Percentiles rank a stretch among this genome's conserved stretches.
Evolutionary conservation across 2,797 vertebrate species (phyloP).

Genomic region (Melanogrammus aeglefinus): DNA sequence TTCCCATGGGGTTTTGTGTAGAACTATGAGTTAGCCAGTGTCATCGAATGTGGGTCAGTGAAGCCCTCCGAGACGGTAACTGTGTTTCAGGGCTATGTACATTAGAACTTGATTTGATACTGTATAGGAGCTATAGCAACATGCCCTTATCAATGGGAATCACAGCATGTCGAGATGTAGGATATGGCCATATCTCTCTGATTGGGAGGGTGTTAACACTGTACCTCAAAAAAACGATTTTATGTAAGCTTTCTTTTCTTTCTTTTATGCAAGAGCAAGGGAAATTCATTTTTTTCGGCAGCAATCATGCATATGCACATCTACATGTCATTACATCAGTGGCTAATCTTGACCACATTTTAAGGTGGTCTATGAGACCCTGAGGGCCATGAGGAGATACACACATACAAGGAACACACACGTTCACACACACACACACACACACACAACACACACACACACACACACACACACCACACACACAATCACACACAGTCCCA

Average conservation of each 20-base stretch:
- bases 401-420: background rate
- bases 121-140: no score
- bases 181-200: no score
- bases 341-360: slow-evolving; percentile 52
- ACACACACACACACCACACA: slow-evolving; percentile 6
- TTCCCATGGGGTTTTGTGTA: no score
- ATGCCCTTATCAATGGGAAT: no score
- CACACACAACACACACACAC: no score
- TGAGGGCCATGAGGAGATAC: background rate
- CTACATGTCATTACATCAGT: slow-evolving; percentile 13
- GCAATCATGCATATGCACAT: background rate
- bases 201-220: background rate
- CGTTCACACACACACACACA: background rate
- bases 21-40: background rate
- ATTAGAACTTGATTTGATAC: no score
- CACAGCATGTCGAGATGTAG: no score
- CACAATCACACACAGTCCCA: slow-evolving; percentile 15
- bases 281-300: background rate
- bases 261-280: background rate
- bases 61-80: background rate
- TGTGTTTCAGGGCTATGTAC: background rate
- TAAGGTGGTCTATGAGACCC: slow-evolving; percentile 42
- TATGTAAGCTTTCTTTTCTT: background rate
- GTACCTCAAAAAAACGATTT: background rate
- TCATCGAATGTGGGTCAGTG: background rate